Percentiles rank a stretch among this genome's conserved stretches.
Evolutionary conservation across 37 sponge, comb jelly and placozoan species (phyloP).

Genomic region (Corticium candelabrum): DNA sequence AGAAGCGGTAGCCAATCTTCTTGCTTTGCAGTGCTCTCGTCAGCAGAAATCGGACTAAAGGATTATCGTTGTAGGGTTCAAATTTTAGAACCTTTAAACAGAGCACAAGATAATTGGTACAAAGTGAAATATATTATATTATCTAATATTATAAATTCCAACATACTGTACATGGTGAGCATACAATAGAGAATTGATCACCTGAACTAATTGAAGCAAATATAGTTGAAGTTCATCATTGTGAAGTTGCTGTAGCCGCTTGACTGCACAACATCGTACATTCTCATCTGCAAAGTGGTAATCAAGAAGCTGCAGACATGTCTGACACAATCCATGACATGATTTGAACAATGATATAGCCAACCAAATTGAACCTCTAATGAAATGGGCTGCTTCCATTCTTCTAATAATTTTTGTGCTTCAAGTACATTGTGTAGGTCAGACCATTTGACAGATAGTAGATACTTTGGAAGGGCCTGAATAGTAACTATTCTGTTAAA

Average conservation of each 20-base stretch:
- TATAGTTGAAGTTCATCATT: slow-evolving; percentile 53
- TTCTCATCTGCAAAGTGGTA: slow-evolving; percentile 86
- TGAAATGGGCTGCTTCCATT: neutral
- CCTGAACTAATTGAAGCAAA: slow-evolving; percentile 74
- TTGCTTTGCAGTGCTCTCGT: slow-evolving; percentile 74
- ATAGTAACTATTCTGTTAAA: neutral
- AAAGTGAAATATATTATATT: neutral
- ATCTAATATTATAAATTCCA: neutral
- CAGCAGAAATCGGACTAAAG: slow-evolving; percentile 73
- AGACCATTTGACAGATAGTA: slow-evolving; percentile 6
- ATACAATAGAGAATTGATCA: neutral
- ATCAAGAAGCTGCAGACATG: slow-evolving; percentile 72
- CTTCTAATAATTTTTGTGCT: neutral
- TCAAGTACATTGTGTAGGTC: neutral
- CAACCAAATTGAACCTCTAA: neutral
- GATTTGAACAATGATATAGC: neutral
- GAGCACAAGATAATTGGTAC: neutral
- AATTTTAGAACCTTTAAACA: slow-evolving; percentile 69
- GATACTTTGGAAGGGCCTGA: neutral
- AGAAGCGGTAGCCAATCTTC: slow-evolving; percentile 79
- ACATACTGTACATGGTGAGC: neutral
- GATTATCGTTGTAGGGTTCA: slow-evolving; percentile 79
- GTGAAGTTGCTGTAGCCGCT: slow-evolving; percentile 45
- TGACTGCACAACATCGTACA: slow-evolving; percentile 69
- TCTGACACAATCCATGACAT: slow-evolving; percentile 8